Conservation (phyloP, 2,113 vertebrate genomes). For the Callipepla squamata region DNA sequence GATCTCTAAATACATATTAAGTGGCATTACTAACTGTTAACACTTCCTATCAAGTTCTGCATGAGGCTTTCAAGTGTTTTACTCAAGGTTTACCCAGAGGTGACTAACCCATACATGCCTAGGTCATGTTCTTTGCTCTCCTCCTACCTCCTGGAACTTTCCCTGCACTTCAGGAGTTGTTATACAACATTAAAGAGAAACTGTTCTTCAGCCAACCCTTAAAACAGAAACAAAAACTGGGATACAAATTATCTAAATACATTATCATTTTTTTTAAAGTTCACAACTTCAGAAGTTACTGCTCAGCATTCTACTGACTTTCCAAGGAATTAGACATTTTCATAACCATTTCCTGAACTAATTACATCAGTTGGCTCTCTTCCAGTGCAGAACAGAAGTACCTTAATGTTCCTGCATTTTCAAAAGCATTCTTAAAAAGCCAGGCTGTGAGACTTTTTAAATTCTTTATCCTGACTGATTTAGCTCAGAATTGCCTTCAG, state of each 20-base stretch:
- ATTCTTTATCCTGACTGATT: neutral
- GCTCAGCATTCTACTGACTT: neutral
- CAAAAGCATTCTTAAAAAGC: neutral
- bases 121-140: constrained; percentile 17
- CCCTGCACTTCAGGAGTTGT: neutral
- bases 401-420: neutral
- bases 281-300: neutral
- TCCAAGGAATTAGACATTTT: neutral
- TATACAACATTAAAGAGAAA: neutral
- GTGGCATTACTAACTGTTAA: neutral
- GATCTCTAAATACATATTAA: neutral
- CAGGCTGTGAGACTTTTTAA: neutral
- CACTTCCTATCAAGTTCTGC: neutral
- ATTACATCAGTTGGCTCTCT: neutral
- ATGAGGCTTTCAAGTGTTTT: neutral
- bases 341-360: neutral
- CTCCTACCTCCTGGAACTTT: constrained; percentile 20
- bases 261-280: neutral
- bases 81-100: neutral
- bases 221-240: neutral
- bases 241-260: neutral
- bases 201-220: neutral
- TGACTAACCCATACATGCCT: neutral
- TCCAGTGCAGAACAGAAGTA: neutral
- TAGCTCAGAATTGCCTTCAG: neutral